These are phyloP conservation scores for Apotomis betuletana DNA, from an alignment of 2,888 invertebrate genomes.

Conservation along the genomic window DNA sequence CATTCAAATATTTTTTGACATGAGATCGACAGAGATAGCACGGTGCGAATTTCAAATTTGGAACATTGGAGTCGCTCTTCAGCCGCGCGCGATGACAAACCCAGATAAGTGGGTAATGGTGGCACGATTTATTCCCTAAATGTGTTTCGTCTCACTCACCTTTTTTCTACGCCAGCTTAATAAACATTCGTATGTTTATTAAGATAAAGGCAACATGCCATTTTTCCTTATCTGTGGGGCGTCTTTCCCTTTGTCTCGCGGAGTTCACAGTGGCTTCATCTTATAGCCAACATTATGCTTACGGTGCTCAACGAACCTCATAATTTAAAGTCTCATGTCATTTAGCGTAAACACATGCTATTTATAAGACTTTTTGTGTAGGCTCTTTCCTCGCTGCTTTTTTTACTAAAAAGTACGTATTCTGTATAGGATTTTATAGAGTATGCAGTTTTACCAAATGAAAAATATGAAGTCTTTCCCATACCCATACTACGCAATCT, in stretches of 20 bases:
- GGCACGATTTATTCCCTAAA: slow-evolving; percentile 45
- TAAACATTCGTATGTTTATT: slow-evolving; percentile 40
- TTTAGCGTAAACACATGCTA: slow-evolving; percentile 14
- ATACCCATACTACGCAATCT: too few relatives aligned
- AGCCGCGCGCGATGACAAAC: slow-evolving; percentile 48
- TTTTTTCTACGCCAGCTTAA: slow-evolving; percentile 33
- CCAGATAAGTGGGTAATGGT: slow-evolving; percentile 49
- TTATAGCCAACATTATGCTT: slow-evolving; percentile 23
- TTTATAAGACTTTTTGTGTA: slow-evolving; percentile 42
- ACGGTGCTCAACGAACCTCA: slow-evolving; percentile 22
- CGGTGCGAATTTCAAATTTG: too few relatives aligned
- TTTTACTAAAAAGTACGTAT: too few relatives aligned
- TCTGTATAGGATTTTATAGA: too few relatives aligned
- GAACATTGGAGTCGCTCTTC: neutral
- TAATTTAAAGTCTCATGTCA: slow-evolving; percentile 22
- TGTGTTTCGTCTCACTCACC: slow-evolving; percentile 39
- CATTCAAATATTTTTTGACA: too few relatives aligned
- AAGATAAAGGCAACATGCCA: slow-evolving; percentile 37
- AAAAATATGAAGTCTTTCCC: too few relatives aligned
- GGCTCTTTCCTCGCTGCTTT: too few relatives aligned
- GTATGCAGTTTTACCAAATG: too few relatives aligned
- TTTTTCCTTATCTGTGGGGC: slow-evolving; percentile 34
- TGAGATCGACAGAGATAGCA: too few relatives aligned
- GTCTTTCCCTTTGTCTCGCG: slow-evolving; percentile 30
- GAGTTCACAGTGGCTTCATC: slow-evolving; percentile 21